These are phyloP conservation scores for Nephrocerus scutellatus DNA, from an alignment of 2,888 invertebrate species.

Conservation along the genomic window DNA sequence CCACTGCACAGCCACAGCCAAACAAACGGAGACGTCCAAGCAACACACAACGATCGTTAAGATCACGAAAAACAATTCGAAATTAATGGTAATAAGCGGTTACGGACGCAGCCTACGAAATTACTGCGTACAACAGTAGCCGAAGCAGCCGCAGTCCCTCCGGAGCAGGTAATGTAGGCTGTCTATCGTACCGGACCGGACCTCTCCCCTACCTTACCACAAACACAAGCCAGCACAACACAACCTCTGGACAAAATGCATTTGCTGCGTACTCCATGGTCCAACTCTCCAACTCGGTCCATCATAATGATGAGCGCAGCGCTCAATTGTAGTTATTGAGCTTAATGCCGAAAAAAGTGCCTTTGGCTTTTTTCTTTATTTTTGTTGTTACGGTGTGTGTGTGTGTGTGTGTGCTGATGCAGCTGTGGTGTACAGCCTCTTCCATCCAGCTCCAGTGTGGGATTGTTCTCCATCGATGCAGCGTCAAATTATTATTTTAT, in stretches of 20 bases:
- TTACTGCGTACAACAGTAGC: conserved; percentile 50
- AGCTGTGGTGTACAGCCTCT: too few relatives aligned
- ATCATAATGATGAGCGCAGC: not conserved
- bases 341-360: not conserved
- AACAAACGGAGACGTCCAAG: too few relatives aligned
- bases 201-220: too few relatives aligned
- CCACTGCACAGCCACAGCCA: too few relatives aligned
- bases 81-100: conserved; percentile 48
- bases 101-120: conserved; percentile 36
- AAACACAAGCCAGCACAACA: conserved; percentile 1
- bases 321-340: conserved; percentile 9
- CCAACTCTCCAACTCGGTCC: conserved; percentile 1
- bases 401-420: too few relatives aligned
- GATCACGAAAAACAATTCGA: conserved; percentile 48
- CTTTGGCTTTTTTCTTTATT: conserved; percentile 3
- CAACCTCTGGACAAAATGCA: conserved; percentile 14
- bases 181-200: too few relatives aligned
- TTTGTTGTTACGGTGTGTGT: not conserved
- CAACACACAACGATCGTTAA: conserved; percentile 48
- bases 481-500: too few relatives aligned
- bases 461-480: too few relatives aligned
- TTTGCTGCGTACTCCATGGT: conserved; percentile 8
- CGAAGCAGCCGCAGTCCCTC: conserved; percentile 23
- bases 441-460: too few relatives aligned
- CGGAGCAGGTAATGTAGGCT: too few relatives aligned